Base-by-base conservation (phyloP, 64 coral and sea anemone species). In the Cladopsammia gracilis region DNA sequence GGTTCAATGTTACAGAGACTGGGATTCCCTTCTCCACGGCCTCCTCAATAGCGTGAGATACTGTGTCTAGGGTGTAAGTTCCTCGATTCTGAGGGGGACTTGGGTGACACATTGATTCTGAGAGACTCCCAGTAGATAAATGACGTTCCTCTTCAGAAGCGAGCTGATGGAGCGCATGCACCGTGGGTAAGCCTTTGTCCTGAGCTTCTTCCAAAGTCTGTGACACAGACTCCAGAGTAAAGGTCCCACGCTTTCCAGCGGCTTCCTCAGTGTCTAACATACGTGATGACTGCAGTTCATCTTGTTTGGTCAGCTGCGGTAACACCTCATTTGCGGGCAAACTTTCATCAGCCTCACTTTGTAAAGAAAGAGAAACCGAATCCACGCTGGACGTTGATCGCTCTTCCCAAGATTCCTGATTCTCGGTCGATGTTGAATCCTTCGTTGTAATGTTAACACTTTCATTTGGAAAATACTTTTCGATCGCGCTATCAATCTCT, bases 1-100 rank as follows among this genome's bases (percentile, higher is more conserved):
- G 60, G 46, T 93, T 84, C 57, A 98, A 70, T 58, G 96, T 85
- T 47, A 88, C 58, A 42, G 90, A 89, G 3, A 87, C 91, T 52
- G 91, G 82, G n/a, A 93, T 87, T 24, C 91, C 81, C 65, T 87
- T 79, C 48, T 83, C 83, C 25, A 86, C 70, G 7, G 80, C 81
- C 48, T 66, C 91, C 24, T 87, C 81, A 10, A 86, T 75, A 3
- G 91, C 65, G 22, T 74, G 67, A 13, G 79, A 74, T 15, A 92
- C 90, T 15, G 52, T 34, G 56, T 92, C 77, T 18, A 92, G 11
- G 5, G 90, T 81, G 64, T 92, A 85, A 15, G 90, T 92, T 25
- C 66, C 74, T 25, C 88, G 58, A 9, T 80, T 93, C 60, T 80
- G 86, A 22, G 91, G 61, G n/a, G 50, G 58, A 20, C 10, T 22